phyloP scores from a whole-genome alignment of 1,140 invertebrate genomes.

The Papilio machaon region DNA sequence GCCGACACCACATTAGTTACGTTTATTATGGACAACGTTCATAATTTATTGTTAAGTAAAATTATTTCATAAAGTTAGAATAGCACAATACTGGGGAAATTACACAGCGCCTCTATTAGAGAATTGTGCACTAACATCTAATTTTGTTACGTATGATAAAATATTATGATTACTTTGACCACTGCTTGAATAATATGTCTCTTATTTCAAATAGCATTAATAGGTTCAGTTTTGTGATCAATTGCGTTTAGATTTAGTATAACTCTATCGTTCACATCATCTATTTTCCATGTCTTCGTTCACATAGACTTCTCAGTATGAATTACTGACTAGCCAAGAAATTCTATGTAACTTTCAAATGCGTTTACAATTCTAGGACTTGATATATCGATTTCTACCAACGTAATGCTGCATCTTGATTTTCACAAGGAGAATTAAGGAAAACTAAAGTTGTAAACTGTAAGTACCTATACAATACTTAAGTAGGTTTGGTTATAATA shows the following conservation, averaged over 20 bases:
- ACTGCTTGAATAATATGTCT: not conserved
- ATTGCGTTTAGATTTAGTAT: not conserved
- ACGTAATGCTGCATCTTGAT: not conserved
- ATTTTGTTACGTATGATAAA: not conserved
- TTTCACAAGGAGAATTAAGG: not conserved
- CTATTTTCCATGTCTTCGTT: not conserved
- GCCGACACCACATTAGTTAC: slow-evolving; percentile 3
- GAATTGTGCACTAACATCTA: not conserved
- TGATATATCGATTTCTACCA: not conserved
- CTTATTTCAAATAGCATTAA: not conserved
- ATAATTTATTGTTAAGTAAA: not conserved
- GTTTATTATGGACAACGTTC: slow-evolving; percentile 13
- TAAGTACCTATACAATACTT: not conserved
- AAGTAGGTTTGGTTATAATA: not conserved
- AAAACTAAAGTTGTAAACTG: not conserved
- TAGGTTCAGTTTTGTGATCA: not conserved
- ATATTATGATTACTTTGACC: not conserved
- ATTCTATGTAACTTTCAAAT: not conserved
- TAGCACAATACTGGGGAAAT: not conserved
- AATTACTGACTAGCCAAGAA: not conserved
- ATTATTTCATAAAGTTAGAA: not conserved
- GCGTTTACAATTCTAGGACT: not conserved
- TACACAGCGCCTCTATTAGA: not conserved
- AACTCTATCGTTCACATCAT: not conserved
- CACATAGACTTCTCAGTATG: slow-evolving; percentile 13